Evolutionary conservation across 2,888 invertebrate species (phyloP).

Genomic region (Glyphotaelius pellucidus): DNA sequence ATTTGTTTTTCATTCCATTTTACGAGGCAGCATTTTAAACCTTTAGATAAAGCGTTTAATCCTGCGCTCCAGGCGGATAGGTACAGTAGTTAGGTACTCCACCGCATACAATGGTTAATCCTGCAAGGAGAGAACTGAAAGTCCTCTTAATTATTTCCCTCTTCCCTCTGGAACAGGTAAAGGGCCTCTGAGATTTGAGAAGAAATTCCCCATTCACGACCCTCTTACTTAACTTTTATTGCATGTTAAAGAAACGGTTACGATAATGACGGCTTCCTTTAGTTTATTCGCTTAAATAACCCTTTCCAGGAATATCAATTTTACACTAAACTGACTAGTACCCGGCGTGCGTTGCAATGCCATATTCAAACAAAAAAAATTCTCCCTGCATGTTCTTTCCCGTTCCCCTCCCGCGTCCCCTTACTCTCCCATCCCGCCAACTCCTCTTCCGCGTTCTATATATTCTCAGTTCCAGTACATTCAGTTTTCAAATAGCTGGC

Average conservation of each 20-base stretch:
- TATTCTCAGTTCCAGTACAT: too few relatives aligned
- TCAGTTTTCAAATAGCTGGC: too few relatives aligned
- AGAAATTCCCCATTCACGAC: constrained; percentile 13
- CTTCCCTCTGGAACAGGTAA: constrained; percentile 36
- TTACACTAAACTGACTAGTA: too few relatives aligned
- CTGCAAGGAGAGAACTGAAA: constrained; percentile 60
- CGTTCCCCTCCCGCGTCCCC: too few relatives aligned
- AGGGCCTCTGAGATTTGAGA: constrained; percentile 35
- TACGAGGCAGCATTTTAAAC: constrained; percentile 26
- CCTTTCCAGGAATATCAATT: neutral
- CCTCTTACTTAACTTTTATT: constrained; percentile 16
- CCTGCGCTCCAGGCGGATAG: constrained; percentile 55
- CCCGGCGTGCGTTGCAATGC: too few relatives aligned
- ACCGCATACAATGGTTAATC: constrained; percentile 55
- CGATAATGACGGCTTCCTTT: neutral
- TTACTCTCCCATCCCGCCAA: too few relatives aligned
- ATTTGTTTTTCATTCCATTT: neutral
- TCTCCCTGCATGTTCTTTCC: too few relatives aligned
- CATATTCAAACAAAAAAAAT: too few relatives aligned
- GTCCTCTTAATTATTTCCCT: constrained; percentile 65
- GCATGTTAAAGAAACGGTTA: constrained; percentile 20
- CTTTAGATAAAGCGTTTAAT: constrained; percentile 56
- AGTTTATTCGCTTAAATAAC: neutral
- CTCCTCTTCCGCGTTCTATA: too few relatives aligned
- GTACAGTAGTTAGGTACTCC: constrained; percentile 8